Conservation (phyloP, 2,113 vertebrate genomes). For the Gambusia holbrooki region DNA sequence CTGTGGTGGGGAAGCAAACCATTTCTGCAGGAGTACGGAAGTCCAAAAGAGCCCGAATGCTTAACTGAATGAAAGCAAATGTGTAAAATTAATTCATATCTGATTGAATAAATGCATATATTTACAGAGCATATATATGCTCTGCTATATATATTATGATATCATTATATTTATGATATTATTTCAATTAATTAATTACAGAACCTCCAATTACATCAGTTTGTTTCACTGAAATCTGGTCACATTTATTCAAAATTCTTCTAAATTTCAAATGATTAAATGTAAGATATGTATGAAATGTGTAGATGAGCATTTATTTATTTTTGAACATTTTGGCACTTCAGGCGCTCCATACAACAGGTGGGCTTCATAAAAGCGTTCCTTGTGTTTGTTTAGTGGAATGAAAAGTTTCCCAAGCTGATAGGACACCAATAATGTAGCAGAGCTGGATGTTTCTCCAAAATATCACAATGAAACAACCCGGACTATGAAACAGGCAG, state of each 20-base stretch:
- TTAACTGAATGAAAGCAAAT: not conserved
- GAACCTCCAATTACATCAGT: too few relatives aligned
- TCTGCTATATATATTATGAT: too few relatives aligned
- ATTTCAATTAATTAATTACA: too few relatives aligned
- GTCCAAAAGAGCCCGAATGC: not conserved
- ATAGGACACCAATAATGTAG: not conserved
- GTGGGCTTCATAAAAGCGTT: slow-evolving; percentile 36
- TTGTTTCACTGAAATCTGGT: too few relatives aligned
- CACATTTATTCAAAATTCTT: too few relatives aligned
- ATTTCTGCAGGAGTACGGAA: not conserved
- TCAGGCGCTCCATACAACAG: not conserved
- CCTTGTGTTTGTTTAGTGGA: not conserved
- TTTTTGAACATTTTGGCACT: not conserved
- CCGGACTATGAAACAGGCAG: slow-evolving; percentile 40
- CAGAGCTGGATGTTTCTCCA: slow-evolving; percentile 23
- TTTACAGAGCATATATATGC: not conserved
- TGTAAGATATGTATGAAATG: too few relatives aligned
- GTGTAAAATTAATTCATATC: not conserved
- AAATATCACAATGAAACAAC: slow-evolving; percentile 59
- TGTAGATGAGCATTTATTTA: not conserved
- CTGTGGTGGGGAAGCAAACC: not conserved
- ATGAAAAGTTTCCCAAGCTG: not conserved
- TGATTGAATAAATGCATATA: not conserved
- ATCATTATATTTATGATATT: too few relatives aligned
- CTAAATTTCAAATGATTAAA: too few relatives aligned